Evolutionary conservation across 2,797 vertebrate species (phyloP).

Genomic region (Miopithecus talapoin): DNA sequence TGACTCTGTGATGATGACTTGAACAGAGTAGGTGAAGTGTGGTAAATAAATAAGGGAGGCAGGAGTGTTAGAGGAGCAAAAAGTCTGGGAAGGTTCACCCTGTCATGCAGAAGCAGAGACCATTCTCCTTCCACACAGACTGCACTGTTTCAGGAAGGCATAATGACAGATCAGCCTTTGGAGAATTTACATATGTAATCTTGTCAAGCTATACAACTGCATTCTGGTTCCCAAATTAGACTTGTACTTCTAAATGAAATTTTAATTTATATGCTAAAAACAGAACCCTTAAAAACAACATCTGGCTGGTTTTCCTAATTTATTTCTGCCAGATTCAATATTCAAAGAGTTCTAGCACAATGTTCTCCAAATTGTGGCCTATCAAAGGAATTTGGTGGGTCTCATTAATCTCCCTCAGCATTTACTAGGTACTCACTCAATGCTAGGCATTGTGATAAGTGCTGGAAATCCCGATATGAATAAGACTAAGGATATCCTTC

Average conservation of each 20-base stretch:
- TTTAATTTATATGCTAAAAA: slow-evolving; percentile 78
- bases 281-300: slow-evolving; percentile 77
- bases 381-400: slow-evolving; percentile 23
- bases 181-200: slow-evolving; percentile 74
- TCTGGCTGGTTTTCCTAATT: slow-evolving; percentile 73
- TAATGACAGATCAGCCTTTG: slow-evolving; percentile 57
- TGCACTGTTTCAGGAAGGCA: slow-evolving; percentile 31
- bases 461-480: not conserved
- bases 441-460: not conserved
- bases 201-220: slow-evolving; percentile 72
- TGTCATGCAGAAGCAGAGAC: not conserved
- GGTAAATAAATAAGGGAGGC: not conserved
- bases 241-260: slow-evolving; percentile 72
- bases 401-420: slow-evolving; percentile 28
- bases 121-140: slow-evolving; percentile 36
- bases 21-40: not conserved
- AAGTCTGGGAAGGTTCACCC: not conserved
- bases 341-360: slow-evolving; percentile 54
- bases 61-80: not conserved
- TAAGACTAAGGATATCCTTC: not conserved
- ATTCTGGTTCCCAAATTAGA: slow-evolving; percentile 77
- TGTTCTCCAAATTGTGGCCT: slow-evolving; percentile 31
- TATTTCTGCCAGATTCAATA: slow-evolving; percentile 65
- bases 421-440: not conserved
- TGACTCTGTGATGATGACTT: not conserved